Base-by-base conservation (phyloP, 1,140 invertebrate genomes). In the Stegodyphus mimosarum region DNA sequence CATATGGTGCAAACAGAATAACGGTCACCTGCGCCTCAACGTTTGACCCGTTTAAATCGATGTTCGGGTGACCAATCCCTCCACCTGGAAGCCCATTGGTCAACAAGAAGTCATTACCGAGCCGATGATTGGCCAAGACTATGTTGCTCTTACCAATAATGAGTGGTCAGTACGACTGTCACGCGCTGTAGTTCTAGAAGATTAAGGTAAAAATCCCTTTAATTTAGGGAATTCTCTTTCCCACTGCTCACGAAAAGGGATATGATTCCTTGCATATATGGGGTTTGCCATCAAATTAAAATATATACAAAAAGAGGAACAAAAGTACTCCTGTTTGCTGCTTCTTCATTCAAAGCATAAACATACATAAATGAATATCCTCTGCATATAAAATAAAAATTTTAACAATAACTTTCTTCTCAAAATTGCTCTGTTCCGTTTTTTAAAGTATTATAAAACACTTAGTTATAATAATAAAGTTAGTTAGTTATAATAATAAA, bases 31-130 rank as follows among this genome's bases (percentile, higher is more conserved):
- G 55, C 55, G 55, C 55, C 15, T 60, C 55, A 60, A 11, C 55
- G 75, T 6, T 66, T 66, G 53, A 66, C 75, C 73, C 53, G 13
- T 69, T 67, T 13, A 52, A 78, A 69, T 78, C 76, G 76, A 78
- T 78, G 64, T 48, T 69, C 11, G 4, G 5, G 6, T 13, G 13
- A 6, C 52, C 63, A 17, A n/a, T 33, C 33, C 33, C 33, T 3
- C 64, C 51, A 11, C 60, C 52, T 69, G 9, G 66, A 17, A 60
- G 55, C 50, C 63, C 50, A 78, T 69, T 69, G 50, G 64, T 60
- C 55, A 60, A 51, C 17, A 10, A 53, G 55, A 15, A 50, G 33
- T 69, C 64, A 78, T 33, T n/a, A 52, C 63, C 33, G 49, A 15
- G 9, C 6, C 7, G 63, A 15, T 7, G 76, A 78, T 78, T 78